Conservation (phyloP, 2,113 vertebrate genomes). For the Pterocles burchelli region DNA sequence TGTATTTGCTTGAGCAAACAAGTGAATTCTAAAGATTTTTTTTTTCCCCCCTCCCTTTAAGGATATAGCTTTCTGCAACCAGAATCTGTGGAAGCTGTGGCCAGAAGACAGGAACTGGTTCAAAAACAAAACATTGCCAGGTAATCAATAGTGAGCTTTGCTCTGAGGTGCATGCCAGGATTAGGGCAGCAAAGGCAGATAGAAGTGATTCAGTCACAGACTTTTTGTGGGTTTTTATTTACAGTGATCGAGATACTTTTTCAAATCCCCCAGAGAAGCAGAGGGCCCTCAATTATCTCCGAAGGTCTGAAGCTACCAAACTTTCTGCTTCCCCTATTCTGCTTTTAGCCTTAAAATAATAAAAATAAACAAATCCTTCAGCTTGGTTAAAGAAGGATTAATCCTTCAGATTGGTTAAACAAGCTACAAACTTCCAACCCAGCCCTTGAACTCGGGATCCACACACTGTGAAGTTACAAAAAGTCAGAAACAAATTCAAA, state of each 20-base stretch:
- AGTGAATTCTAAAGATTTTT: not conserved
- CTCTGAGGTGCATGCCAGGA: not conserved
- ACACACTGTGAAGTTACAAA: not conserved
- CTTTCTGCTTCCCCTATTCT: not conserved
- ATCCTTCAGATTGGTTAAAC: not conserved
- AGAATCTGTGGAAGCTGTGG: conserved; percentile 89
- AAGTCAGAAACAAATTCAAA: not conserved
- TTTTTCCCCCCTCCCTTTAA: not conserved
- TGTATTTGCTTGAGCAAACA: not conserved
- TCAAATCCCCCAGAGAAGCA: not conserved
- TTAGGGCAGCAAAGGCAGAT: not conserved
- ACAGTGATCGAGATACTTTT: not conserved
- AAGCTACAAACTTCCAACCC: not conserved
- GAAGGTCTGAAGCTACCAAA: not conserved
- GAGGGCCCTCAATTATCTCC: not conserved
- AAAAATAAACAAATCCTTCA: not conserved
- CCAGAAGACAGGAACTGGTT: conserved; percentile 90
- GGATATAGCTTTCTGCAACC: conserved; percentile 88
- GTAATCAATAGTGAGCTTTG: conserved; percentile 68
- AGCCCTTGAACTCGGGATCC: not conserved
- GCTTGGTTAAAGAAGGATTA: not conserved
- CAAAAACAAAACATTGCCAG: conserved; percentile 94
- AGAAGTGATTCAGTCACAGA: not conserved
- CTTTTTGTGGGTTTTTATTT: not conserved
- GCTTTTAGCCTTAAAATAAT: not conserved